Evolutionary conservation across 2,888 invertebrate species (phyloP).

Genomic region (Xanthorhoe spadicearia): DNA sequence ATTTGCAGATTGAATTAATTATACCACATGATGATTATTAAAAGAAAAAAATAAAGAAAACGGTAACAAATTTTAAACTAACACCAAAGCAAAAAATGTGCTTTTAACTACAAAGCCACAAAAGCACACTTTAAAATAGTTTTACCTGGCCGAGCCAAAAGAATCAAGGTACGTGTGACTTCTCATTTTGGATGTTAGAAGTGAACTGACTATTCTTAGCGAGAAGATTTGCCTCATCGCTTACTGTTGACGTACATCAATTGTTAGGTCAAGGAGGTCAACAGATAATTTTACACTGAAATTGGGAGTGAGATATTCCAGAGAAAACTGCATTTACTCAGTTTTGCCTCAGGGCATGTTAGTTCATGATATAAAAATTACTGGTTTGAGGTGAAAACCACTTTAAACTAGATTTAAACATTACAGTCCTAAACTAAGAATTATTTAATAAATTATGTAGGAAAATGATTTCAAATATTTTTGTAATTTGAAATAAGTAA

Average conservation of each 20-base stretch:
- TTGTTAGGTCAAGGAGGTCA: constrained; percentile 67
- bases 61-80: not conserved
- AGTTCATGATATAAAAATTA: constrained; percentile 52
- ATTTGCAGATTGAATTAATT: not conserved
- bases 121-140: constrained; percentile 48
- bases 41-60: too few species aligned
- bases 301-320: constrained; percentile 33
- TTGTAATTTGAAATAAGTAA: too few species aligned
- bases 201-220: constrained; percentile 74
- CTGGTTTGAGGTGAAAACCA: constrained; percentile 28
- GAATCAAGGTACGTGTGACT: constrained; percentile 80
- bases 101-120: constrained; percentile 45
- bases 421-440: not conserved
- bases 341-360: constrained; percentile 47
- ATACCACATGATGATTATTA: not conserved
- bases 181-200: constrained; percentile 81
- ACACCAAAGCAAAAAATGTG: constrained; percentile 9
- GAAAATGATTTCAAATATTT: too few species aligned
- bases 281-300: constrained; percentile 27
- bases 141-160: constrained; percentile 81
- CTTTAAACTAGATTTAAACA: not conserved
- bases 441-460: not conserved
- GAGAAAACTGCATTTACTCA: constrained; percentile 44
- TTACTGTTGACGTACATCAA: constrained; percentile 80
- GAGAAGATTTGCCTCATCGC: constrained; percentile 80